Percentiles rank a stretch among this genome's conserved stretches.
Conservation (phyloP, 53 echinoderm and acorn worm genomes). For the Crossaster papposus region DNA sequence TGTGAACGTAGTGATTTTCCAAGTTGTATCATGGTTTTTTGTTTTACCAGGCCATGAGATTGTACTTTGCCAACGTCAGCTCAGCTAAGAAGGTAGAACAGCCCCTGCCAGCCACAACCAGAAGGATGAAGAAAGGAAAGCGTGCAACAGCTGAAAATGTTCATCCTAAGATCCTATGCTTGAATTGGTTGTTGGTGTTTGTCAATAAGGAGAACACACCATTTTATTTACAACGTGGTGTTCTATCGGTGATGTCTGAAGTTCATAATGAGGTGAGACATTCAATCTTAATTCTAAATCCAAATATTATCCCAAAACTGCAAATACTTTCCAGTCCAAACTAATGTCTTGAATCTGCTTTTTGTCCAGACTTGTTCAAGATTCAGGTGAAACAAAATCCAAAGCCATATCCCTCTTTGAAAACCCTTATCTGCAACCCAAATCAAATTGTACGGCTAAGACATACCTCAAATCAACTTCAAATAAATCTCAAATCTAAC, state of each 20-base stretch:
- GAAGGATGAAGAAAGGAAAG: conserved; percentile 20
- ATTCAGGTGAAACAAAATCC: no score
- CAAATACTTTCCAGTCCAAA: not conserved
- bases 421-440: no score
- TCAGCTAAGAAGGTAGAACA: conserved; percentile 17
- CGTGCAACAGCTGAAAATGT: not conserved
- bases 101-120: conserved; percentile 39
- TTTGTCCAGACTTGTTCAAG: not conserved
- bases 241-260: conserved; percentile 56
- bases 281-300: not conserved
- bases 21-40: not conserved
- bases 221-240: conserved; percentile 53
- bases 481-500: no score
- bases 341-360: not conserved
- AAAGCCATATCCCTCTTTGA: no score
- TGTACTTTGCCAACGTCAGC: conserved; percentile 49
- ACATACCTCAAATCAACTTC: no score
- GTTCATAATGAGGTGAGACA: conserved; percentile 74
- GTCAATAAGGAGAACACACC: conserved; percentile 57
- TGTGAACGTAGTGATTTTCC: not conserved
- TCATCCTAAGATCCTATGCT: conserved; percentile 56
- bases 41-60: conserved; percentile 40
- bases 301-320: not conserved
- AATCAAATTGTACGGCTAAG: no score
- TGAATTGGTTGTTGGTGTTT: conserved; percentile 68